phyloP scores from a whole-genome alignment of 2,888 invertebrate genomes.

The Hymenopus coronatus region DNA sequence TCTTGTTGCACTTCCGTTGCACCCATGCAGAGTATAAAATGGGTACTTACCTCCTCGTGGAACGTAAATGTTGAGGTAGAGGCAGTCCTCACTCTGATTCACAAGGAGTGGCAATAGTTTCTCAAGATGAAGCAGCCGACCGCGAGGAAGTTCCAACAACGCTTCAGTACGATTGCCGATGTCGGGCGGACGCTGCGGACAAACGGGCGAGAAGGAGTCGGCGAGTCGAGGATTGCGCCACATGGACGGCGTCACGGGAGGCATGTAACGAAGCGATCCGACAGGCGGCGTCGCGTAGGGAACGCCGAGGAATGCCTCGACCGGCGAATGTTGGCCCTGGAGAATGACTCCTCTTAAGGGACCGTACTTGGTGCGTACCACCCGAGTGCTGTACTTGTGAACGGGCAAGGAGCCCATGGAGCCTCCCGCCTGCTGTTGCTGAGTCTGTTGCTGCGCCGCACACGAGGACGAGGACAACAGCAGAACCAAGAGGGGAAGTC shows the following conservation, averaged over 20 bases:
- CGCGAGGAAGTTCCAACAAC: constrained; percentile 73
- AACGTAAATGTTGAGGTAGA: constrained; percentile 94
- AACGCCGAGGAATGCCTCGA: constrained; percentile 90
- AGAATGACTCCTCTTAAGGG: constrained; percentile 81
- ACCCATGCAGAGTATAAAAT: not conserved
- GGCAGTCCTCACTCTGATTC: constrained; percentile 96
- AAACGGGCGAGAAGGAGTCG: constrained; percentile 79
- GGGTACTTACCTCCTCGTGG: constrained; percentile 67
- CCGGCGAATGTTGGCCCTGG: constrained; percentile 68
- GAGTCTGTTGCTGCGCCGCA: constrained; percentile 1
- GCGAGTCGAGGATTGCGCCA: constrained; percentile 80
- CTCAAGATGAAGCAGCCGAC: constrained; percentile 79
- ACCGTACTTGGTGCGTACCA: constrained; percentile 88
- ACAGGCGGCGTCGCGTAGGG: constrained; percentile 91
- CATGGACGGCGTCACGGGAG: constrained; percentile 87
- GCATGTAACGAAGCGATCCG: constrained; percentile 91
- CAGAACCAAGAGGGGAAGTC: not conserved
- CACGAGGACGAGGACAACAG: not conserved
- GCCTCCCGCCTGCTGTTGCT: not conserved
- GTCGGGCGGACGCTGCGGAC: constrained; percentile 74
- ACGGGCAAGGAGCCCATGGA: constrained; percentile 48
- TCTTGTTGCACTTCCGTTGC: too few species aligned
- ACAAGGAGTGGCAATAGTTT: constrained; percentile 77
- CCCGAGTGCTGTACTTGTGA: constrained; percentile 77
- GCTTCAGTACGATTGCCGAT: constrained; percentile 49